Percentiles rank a stretch among this genome's conserved stretches.
Evolutionary conservation across 1,140 invertebrate species (phyloP).

Genomic region (Mycetomoellerius zeteki): DNA sequence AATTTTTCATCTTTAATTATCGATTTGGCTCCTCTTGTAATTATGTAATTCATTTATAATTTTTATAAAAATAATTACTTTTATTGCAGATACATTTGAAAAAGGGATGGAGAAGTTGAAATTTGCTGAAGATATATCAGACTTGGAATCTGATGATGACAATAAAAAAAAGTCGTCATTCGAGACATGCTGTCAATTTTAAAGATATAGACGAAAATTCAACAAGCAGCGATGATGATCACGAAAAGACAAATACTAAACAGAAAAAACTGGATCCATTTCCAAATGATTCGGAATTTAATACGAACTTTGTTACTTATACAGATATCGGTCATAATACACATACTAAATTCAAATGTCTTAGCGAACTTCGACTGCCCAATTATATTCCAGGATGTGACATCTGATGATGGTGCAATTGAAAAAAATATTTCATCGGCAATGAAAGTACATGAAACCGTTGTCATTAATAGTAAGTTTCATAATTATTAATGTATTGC

Average conservation of each 20-base stretch:
- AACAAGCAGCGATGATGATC: background rate
- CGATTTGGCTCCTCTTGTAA: no score
- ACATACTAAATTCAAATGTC: background rate
- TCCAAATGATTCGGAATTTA: background rate
- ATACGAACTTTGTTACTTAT: background rate
- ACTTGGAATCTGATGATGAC: background rate
- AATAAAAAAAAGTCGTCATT: background rate
- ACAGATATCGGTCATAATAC: background rate
- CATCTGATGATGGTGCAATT: background rate
- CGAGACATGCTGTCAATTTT: background rate
- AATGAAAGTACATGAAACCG: background rate
- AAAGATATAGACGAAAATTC: background rate
- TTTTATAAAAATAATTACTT: background rate
- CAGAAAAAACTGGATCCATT: background rate
- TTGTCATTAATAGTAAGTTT: background rate
- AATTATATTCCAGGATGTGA: background rate
- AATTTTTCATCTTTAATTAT: no score
- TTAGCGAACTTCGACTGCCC: background rate
- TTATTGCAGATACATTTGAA: slow-evolving; percentile 5
- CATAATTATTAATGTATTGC: background rate
- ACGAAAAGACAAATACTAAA: no score
- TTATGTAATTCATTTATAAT: background rate
- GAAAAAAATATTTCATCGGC: background rate
- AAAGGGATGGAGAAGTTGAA: background rate
- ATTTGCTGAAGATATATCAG: background rate